These are phyloP conservation scores for Furcula furcula DNA, from an alignment of 2,888 invertebrate genomes.

Conservation along the genomic window DNA sequence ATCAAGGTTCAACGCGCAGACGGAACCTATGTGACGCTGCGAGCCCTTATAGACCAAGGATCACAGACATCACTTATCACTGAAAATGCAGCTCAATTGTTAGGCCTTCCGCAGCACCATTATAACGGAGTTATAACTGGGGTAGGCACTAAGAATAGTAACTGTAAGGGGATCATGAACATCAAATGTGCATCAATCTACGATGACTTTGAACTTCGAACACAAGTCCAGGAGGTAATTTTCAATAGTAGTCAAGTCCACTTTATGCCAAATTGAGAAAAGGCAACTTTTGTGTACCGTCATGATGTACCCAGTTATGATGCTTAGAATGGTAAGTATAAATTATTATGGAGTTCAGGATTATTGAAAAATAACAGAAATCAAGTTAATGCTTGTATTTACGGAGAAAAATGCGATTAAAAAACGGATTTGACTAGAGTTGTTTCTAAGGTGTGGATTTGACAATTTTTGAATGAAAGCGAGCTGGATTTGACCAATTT, in stretches of 20 bases:
- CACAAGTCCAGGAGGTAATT: constrained; percentile 1
- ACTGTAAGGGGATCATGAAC: no score
- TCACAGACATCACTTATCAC: no score
- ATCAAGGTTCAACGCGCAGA: no score
- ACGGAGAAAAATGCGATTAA: constrained; percentile 10
- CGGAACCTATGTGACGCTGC: no score
- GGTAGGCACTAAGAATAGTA: no score
- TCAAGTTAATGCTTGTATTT: constrained; percentile 6
- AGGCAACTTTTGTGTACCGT: constrained; percentile 8
- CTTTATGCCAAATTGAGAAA: constrained; percentile 8
- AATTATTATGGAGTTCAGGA: constrained; percentile 3
- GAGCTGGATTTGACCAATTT: constrained; percentile 8
- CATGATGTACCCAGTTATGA: constrained; percentile 7
- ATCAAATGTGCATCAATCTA: no score
- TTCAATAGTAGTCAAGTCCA: constrained; percentile 5
- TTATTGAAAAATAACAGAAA: constrained; percentile 4
- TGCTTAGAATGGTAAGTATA: constrained; percentile 5
- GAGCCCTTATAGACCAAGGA: no score
- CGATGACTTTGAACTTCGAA: no score
- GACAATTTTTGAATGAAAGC: constrained; percentile 6
- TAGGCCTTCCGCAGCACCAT: no score
- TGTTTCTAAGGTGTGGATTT: constrained; percentile 12
- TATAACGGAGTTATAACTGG: no score
- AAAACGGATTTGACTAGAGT: constrained; percentile 12
- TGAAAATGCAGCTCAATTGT: no score